Conservation (phyloP, 2,797 vertebrate species). For the Chelidonichthys spinosus region DNA sequence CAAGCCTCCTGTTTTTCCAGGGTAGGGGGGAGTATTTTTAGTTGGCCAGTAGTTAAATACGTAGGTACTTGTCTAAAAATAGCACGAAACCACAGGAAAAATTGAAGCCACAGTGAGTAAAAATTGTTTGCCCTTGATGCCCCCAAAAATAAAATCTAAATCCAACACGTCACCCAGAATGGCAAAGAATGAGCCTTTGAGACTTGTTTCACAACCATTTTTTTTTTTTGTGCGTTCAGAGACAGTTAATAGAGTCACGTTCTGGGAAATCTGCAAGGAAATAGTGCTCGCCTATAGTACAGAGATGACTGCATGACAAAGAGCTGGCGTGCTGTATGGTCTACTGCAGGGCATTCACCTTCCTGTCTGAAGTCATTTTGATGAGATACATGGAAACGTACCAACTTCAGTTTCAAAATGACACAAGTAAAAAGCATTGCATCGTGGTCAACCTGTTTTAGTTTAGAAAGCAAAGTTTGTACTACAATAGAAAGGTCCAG, state of each 20-base stretch:
- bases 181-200: conserved; percentile 76
- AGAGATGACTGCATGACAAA: conserved; percentile 20
- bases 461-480: not conserved
- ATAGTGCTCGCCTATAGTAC: conserved; percentile 27
- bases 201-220: conserved; percentile 56
- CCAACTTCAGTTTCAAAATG: not conserved
- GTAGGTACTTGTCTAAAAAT: conserved; percentile 84
- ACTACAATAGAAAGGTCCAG: not conserved
- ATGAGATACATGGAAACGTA: not conserved
- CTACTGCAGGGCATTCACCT: not conserved
- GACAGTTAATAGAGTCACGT: conserved; percentile 47
- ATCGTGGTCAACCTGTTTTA: not conserved
- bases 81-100: conserved; percentile 81
- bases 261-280: conserved; percentile 47
- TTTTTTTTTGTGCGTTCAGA: conserved; percentile 43
- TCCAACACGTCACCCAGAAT: conserved; percentile 71
- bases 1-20: conserved; percentile 82
- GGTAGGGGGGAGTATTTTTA: conserved; percentile 83
- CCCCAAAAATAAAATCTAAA: conserved; percentile 74
- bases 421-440: not conserved
- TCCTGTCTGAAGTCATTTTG: not conserved
- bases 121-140: conserved; percentile 78
- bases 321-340: not conserved
- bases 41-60: conserved; percentile 80
- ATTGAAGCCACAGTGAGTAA: conserved; percentile 77